Base-by-base conservation (phyloP, 2,113 vertebrate species). In the Pygoscelis adeliae region DNA sequence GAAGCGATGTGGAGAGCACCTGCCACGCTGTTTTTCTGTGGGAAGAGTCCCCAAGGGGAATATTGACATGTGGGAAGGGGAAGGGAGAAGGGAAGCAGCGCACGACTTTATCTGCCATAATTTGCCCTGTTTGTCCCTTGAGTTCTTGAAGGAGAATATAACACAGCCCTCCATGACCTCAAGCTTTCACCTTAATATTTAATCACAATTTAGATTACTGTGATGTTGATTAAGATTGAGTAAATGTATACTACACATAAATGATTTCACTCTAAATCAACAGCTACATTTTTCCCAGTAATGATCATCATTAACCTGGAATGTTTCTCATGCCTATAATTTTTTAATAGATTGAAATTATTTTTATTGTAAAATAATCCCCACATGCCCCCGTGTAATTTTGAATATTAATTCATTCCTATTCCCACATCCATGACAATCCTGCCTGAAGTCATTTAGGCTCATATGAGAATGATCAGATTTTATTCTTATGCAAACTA, bases 341-440 rank as follows among this genome's bases (percentile, higher is more conserved):
- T 85, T 87, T 87, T 94, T 89, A 95, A 96, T 97, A 91, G 40
- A 87, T 87, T 69, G 25, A 89, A 84, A 89, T 87, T 42, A 65
- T 96, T 96, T 93, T 95, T 89, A 56, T 84, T 94, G 40, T 65
- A 92, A 95, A 96, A 89, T 87, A 85, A 92, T 66, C 61, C 73
- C 20, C 83, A 93, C 21, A 53, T 89, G 56, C 23, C 40, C 61
- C 29, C 9, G 1, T 80, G 66, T 66, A 83, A 93, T 96, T 97
- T 42, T 79, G 53, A 91, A 62, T 96, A 96, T 87, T 96, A 94
- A 95, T 96, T 93, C 22, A 40, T 85, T 92, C 58, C 10, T 91
- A 42, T 69, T 96, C 61, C 83, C 61, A 56, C 49, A 80, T 59
- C 59, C 15, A 3, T 65, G 42, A 62, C 52, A 79, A 78, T 72